Evolutionary conservation across 2,797 vertebrate genomes (phyloP).

Genomic region (Orestias chungarensis): DNA sequence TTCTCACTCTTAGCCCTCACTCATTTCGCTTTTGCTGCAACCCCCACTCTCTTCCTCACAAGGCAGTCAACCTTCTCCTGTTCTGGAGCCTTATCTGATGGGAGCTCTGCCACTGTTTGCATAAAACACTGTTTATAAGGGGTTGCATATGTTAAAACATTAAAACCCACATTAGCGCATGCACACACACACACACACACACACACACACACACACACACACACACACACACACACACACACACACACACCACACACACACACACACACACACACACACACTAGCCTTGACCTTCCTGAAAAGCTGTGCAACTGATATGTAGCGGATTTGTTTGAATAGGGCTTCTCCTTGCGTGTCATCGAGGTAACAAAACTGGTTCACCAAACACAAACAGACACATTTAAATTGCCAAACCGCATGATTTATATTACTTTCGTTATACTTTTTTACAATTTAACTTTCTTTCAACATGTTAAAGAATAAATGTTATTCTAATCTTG

Average conservation of each 20-base stretch:
- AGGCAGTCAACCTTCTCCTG: conserved; percentile 72
- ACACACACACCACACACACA: conserved; percentile 32
- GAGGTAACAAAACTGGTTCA: conserved; percentile 26
- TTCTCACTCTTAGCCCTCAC: conserved; percentile 66
- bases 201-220: conserved; percentile 57
- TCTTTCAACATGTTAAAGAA: too few relatives aligned
- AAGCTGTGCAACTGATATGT: conserved; percentile 46
- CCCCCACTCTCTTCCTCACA: conserved; percentile 49
- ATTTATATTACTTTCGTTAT: conserved; percentile 47
- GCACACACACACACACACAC: conserved; percentile 20
- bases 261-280: conserved; percentile 32
- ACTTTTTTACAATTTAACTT: neutral
- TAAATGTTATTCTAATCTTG: too few relatives aligned
- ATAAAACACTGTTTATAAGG: conserved; percentile 84
- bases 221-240: conserved; percentile 26
- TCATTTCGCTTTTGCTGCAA: conserved; percentile 50
- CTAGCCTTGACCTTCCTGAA: conserved; percentile 63
- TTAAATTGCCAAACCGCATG: conserved; percentile 7
- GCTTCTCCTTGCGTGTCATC: conserved; percentile 51
- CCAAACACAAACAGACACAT: conserved; percentile 17
- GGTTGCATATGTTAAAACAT: conserved; percentile 83
- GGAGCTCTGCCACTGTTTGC: conserved; percentile 81
- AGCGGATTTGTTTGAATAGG: conserved; percentile 70
- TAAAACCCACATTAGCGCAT: conserved; percentile 68
- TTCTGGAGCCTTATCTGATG: conserved; percentile 81